phyloP scores from a whole-genome alignment of 2,113 vertebrate species.

The Phyllostomus hastatus region DNA sequence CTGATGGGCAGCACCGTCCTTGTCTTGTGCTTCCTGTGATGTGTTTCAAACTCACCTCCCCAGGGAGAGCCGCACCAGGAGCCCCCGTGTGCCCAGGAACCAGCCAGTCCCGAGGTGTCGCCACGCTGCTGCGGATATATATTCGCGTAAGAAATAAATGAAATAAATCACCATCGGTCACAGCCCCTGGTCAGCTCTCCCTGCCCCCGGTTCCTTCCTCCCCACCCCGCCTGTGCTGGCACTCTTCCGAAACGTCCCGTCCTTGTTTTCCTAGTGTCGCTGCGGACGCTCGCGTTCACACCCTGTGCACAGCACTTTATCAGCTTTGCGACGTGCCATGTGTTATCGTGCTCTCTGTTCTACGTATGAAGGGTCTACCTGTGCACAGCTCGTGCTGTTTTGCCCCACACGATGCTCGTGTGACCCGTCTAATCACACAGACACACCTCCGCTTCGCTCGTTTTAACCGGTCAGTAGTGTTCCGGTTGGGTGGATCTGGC shows the following conservation, averaged over 20 bases:
- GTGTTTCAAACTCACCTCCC: not conserved
- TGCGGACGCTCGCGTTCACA: not conserved
- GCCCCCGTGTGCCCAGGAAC: not conserved
- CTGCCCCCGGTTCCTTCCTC: too few relatives aligned
- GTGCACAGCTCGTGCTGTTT: not conserved
- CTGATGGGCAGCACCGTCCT: not conserved
- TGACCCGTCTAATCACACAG: not conserved
- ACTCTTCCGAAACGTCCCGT: not conserved
- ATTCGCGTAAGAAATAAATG: not conserved
- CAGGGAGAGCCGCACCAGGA: not conserved
- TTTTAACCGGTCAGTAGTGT: not conserved
- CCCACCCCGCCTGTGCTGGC: too few relatives aligned
- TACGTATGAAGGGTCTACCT: not conserved
- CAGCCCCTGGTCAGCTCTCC: not conserved
- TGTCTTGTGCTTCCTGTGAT: not conserved
- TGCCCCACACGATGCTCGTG: not conserved
- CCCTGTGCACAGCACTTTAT: not conserved
- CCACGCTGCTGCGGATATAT: not conserved
- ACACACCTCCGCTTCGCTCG: not conserved
- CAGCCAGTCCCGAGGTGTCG: not conserved
- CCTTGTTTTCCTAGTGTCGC: not conserved
- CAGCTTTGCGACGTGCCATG: not conserved
- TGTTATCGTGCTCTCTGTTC: not conserved
- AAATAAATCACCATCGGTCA: not conserved
- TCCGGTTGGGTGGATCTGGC: not conserved